These are phyloP conservation scores for Chrysolina oricalcia DNA, from an alignment of 2,888 invertebrate species.

Conservation along the genomic window DNA sequence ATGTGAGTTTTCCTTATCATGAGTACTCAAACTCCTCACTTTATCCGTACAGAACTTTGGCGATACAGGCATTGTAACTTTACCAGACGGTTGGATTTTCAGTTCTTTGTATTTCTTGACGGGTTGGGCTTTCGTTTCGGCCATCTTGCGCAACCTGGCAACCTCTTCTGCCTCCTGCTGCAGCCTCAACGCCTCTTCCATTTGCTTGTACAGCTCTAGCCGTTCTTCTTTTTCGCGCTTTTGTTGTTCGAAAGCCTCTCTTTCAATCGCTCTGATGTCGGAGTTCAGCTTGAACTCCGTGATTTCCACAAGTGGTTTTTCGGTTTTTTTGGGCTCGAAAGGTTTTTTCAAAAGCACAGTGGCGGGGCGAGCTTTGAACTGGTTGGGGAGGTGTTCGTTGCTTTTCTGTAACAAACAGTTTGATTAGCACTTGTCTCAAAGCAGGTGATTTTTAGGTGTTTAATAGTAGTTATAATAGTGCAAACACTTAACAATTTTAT, in stretches of 20 bases:
- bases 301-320: constrained; percentile 71
- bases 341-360: constrained; percentile 78
- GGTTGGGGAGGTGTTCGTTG: constrained; percentile 63
- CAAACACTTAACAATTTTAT: too few relatives aligned
- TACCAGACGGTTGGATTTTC: constrained; percentile 73
- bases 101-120: constrained; percentile 74
- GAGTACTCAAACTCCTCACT: neutral
- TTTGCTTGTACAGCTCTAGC: constrained; percentile 38
- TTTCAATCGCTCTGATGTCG: constrained; percentile 77
- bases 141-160: constrained; percentile 74
- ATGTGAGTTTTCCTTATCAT: constrained; percentile 22
- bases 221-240: constrained; percentile 75
- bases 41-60: constrained; percentile 72
- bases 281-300: constrained; percentile 78
- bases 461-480: too few relatives aligned
- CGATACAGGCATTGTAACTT: constrained; percentile 79
- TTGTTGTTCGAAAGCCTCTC: constrained; percentile 76
- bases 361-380: constrained; percentile 79
- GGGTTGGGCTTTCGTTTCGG: constrained; percentile 79
- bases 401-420: constrained; percentile 63
- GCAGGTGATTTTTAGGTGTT: too few relatives aligned
- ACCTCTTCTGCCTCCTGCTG: constrained; percentile 73
- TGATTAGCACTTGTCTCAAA: neutral
- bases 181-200: constrained; percentile 48
- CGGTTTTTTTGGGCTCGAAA: constrained; percentile 76